These are phyloP conservation scores for Agrilus biguttatus DNA, from an alignment of 2,888 invertebrate genomes.

Conservation along the genomic window DNA sequence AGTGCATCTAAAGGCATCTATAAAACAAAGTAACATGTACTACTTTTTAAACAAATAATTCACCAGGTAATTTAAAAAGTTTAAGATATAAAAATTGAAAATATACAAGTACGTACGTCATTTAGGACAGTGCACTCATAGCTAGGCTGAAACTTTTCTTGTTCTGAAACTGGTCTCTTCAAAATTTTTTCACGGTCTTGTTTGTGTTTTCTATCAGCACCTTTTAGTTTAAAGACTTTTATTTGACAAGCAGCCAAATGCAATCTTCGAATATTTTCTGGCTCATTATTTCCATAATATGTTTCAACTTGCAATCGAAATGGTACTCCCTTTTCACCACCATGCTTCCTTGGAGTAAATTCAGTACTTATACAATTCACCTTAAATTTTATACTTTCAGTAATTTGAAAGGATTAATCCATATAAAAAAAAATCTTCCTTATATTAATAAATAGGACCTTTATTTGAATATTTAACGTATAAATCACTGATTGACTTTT, in stretches of 20 bases:
- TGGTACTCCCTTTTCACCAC: slow-evolving; percentile 95
- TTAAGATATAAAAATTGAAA: not conserved
- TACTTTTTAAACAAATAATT: too few species aligned
- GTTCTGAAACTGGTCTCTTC: slow-evolving; percentile 65
- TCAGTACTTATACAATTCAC: slow-evolving; percentile 95
- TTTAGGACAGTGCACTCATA: slow-evolving; percentile 90
- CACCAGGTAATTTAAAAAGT: too few species aligned
- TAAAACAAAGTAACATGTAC: too few species aligned
- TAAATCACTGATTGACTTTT: not conserved
- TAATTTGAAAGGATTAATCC: not conserved
- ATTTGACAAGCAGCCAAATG: slow-evolving; percentile 95
- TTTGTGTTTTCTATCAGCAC: slow-evolving; percentile 93
- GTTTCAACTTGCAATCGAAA: slow-evolving; percentile 94
- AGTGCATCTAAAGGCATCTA: too few species aligned
- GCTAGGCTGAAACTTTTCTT: slow-evolving; percentile 89
- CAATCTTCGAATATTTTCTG: slow-evolving; percentile 41
- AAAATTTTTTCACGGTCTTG: slow-evolving; percentile 91
- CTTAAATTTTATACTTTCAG: slow-evolving; percentile 28
- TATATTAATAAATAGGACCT: not conserved
- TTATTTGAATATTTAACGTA: too few species aligned
- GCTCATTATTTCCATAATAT: slow-evolving; percentile 42
- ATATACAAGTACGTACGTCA: slow-evolving; percentile 47
- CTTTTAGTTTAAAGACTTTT: slow-evolving; percentile 87
- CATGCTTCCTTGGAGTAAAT: slow-evolving; percentile 95
- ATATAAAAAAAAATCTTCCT: not conserved